These are phyloP conservation scores for Achatina immaculata DNA, from an alignment of 1,140 invertebrate species.

Conservation along the genomic window DNA sequence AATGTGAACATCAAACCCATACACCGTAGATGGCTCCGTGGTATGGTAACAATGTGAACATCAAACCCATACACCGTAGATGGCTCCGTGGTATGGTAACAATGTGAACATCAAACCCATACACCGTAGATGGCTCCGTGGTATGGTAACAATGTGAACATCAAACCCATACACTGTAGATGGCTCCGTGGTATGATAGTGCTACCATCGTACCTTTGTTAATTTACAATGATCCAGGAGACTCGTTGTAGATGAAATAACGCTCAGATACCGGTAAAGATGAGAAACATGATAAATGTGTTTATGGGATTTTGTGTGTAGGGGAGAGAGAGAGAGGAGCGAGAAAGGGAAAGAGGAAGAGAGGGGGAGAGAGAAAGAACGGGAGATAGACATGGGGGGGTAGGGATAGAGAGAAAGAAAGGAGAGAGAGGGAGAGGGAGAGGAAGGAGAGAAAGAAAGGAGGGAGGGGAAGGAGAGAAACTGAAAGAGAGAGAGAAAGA, in stretches of 20 bases:
- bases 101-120: background rate
- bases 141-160: background rate
- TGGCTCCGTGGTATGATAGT: background rate
- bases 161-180: background rate
- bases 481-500: conserved; percentile 22
- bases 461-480: background rate
- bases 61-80: too few relatives aligned
- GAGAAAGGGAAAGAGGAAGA: background rate
- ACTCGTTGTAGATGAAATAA: background rate
- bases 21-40: too few relatives aligned
- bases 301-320: too few relatives aligned
- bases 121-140: background rate
- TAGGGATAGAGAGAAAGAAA: background rate
- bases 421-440: background rate
- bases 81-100: too few relatives aligned
- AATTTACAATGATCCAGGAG: background rate
- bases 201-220: background rate
- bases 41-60: too few relatives aligned
- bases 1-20: too few relatives aligned
- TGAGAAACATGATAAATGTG: background rate
- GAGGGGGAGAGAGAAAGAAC: background rate
- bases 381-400: background rate
- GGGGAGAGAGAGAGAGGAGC: background rate
- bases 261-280: too few relatives aligned
- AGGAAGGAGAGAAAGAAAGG: background rate